phyloP scores from a whole-genome alignment of 2,797 vertebrate genomes.

The Betta splendens region DNA sequence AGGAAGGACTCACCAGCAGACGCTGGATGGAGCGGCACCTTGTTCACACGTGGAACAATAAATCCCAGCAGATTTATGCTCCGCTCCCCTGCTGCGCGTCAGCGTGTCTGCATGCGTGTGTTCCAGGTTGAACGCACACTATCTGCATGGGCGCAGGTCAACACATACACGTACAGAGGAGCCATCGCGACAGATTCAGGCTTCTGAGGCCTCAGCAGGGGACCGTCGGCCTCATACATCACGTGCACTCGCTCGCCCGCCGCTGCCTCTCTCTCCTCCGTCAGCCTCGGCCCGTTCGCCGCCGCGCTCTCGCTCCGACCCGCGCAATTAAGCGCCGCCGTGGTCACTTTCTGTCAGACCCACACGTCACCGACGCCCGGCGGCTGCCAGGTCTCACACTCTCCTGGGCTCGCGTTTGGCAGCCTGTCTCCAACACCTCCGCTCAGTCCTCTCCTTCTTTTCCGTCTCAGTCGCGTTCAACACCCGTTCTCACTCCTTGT shows the following conservation, averaged over 20 bases:
- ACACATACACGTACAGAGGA: conserved; percentile 3
- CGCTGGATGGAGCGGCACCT: conserved; percentile 33
- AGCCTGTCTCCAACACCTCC: conserved; percentile 33
- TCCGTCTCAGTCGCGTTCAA: conserved; percentile 21
- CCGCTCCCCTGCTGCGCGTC: conserved; percentile 32
- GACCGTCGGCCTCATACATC: too few species aligned
- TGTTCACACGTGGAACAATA: conserved; percentile 46
- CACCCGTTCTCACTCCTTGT: conserved; percentile 12
- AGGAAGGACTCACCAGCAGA: too few species aligned
- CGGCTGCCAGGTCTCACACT: conserved; percentile 50
- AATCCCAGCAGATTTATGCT: conserved; percentile 48
- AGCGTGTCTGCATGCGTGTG: conserved; percentile 20
- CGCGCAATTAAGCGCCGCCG: not conserved
- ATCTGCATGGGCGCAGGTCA: too few species aligned
- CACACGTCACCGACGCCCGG: conserved; percentile 38
- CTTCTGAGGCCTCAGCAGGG: too few species aligned
- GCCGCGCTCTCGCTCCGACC: conserved; percentile 11
- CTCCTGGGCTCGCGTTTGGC: conserved; percentile 21
- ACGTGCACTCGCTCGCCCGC: too few species aligned
- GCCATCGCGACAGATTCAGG: too few species aligned
- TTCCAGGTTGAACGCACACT: too few species aligned
- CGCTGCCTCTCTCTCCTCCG: conserved; percentile 8
- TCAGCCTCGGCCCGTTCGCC: conserved; percentile 8
- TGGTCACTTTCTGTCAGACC: conserved; percentile 35
- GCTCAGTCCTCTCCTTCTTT: conserved; percentile 28